Percentiles rank a stretch among this genome's conserved stretches.
Evolutionary conservation across 1,140 invertebrate species (phyloP).

Genomic region (Monochamus saltuarius): DNA sequence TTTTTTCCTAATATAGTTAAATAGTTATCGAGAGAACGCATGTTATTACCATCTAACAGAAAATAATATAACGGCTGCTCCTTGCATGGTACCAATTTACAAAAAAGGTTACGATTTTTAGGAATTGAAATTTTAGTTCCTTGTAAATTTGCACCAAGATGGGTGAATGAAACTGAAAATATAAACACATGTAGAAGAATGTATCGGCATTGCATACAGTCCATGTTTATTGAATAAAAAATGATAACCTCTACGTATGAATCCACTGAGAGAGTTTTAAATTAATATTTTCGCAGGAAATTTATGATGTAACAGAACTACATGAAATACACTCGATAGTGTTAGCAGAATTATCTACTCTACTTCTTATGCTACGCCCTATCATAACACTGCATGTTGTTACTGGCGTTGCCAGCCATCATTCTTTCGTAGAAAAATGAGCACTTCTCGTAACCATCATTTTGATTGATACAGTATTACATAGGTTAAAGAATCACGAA

Average conservation of each 20-base stretch:
- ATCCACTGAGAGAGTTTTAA: slow-evolving; percentile 25
- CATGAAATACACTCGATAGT: slow-evolving; percentile 29
- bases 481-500: slow-evolving; percentile 40
- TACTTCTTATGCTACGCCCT: slow-evolving; percentile 32
- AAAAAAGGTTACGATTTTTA: background rate
- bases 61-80: background rate
- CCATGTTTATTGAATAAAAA: slow-evolving; percentile 38
- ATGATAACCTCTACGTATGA: slow-evolving; percentile 24
- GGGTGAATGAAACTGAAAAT: background rate
- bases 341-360: slow-evolving; percentile 27
- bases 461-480: slow-evolving; percentile 48
- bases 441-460: slow-evolving; percentile 40
- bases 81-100: background rate
- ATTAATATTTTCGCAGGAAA: slow-evolving; percentile 19
- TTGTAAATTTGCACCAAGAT: background rate
- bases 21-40: slow-evolving; percentile 22
- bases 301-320: slow-evolving; percentile 25
- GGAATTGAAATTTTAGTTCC: background rate
- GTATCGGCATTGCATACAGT: slow-evolving; percentile 18
- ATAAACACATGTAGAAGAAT: background rate
- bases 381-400: slow-evolving; percentile 38
- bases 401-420: slow-evolving; percentile 10
- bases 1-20: slow-evolving; percentile 31
- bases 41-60: slow-evolving; percentile 18
- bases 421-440: slow-evolving; percentile 44